Evolutionary conservation across 2,113 vertebrate genomes (phyloP).

Genomic region (Hippolais icterina): DNA sequence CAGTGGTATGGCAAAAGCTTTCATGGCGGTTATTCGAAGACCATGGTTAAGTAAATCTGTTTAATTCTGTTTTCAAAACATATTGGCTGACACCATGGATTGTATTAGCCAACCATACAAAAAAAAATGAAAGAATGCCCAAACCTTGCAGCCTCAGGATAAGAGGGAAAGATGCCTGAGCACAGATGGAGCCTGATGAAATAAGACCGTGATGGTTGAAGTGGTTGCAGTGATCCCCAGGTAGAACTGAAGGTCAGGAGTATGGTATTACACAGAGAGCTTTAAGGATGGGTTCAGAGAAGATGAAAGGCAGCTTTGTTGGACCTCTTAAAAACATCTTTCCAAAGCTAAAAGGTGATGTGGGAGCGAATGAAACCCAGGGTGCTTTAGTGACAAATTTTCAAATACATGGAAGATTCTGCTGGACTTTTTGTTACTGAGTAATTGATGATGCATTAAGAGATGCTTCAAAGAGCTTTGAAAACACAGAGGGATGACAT

Average conservation of each 20-base stretch:
- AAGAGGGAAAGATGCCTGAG: not conserved
- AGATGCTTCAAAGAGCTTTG: not conserved
- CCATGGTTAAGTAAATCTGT: not conserved
- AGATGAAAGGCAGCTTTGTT: constrained; percentile 12
- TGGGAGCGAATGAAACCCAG: not conserved
- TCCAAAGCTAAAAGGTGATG: not conserved
- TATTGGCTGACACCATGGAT: accelerated
- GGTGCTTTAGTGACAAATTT: not conserved
- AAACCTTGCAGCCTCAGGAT: not conserved
- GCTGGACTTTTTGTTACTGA: not conserved
- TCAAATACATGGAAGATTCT: not conserved
- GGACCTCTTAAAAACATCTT: not conserved
- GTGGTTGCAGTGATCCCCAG: not conserved
- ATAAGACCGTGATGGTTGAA: not conserved
- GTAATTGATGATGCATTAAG: not conserved
- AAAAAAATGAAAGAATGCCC: not conserved
- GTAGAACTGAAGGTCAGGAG: not conserved
- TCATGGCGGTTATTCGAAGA: not conserved
- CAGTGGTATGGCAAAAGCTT: not conserved
- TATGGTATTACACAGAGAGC: not conserved
- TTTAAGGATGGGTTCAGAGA: not conserved
- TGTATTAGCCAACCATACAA: not conserved
- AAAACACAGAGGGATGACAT: not conserved
- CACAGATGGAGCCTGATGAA: not conserved
- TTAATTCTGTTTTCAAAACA: not conserved